A percentile compares a stretch with the other conserved stretches of the same genome.
These are phyloP conservation scores for Siderastrea siderea DNA, from an alignment of 92 coral and sea anemone species.

Conservation along the genomic window DNA sequence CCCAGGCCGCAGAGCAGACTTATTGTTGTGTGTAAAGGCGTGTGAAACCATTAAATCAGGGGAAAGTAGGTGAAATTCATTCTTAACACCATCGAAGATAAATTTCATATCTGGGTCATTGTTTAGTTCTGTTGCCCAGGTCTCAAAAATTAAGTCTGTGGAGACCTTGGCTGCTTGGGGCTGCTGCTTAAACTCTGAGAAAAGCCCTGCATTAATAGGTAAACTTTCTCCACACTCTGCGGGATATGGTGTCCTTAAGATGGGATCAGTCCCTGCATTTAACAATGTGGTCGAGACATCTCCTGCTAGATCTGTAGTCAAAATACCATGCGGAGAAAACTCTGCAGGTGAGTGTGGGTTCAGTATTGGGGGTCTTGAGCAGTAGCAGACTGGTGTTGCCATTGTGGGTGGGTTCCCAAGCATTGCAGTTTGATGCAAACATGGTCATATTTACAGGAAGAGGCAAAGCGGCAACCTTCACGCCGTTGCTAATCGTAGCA, in stretches of 20 bases:
- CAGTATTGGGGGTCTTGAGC: background rate
- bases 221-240: slow-evolving; percentile 32
- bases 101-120: background rate
- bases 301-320: background rate
- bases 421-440: slow-evolving; percentile 21
- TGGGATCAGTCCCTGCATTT: background rate
- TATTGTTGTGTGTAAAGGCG: background rate
- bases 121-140: background rate
- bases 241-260: background rate
- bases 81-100: too few relatives aligned
- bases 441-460: slow-evolving; percentile 20
- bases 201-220: slow-evolving; percentile 36
- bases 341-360: slow-evolving; percentile 27
- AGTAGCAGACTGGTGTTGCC: slow-evolving; percentile 7
- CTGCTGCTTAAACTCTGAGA: slow-evolving; percentile 46
- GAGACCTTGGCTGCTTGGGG: slow-evolving; percentile 58
- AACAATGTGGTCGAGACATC: slow-evolving; percentile 4
- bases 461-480: slow-evolving; percentile 15
- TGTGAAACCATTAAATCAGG: slow-evolving; percentile 5
- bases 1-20: slow-evolving; percentile 17
- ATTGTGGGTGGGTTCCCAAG: slow-evolving; percentile 7
- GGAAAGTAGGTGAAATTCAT: background rate
- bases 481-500: slow-evolving; percentile 8
- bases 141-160: slow-evolving; percentile 46
- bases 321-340: background rate